Conservation (phyloP, 2,888 invertebrate species). For the Steinernema carpocapsae region DNA sequence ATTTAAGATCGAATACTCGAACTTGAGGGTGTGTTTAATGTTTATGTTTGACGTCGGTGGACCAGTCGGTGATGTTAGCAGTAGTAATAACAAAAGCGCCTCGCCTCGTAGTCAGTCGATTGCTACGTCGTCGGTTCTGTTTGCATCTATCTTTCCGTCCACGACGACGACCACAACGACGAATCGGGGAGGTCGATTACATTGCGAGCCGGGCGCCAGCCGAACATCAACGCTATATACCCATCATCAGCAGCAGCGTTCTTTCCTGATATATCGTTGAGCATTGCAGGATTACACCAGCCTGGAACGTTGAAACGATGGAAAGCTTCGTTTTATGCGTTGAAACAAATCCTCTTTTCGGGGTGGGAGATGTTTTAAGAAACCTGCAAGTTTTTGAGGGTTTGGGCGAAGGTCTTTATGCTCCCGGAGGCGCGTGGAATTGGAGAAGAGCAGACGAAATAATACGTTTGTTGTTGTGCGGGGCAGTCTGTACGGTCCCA, state of each 20-base stretch:
- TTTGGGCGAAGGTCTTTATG: no score
- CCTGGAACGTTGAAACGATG: no score
- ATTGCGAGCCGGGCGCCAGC: not conserved
- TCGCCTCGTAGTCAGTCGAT: conserved; percentile 18
- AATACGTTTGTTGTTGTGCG: no score
- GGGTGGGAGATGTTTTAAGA: no score
- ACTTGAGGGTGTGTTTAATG: conserved; percentile 13
- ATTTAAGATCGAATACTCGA: not conserved
- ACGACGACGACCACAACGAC: conserved; percentile 21
- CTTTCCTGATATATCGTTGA: no score
- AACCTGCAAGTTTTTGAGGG: no score
- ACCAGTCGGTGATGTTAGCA: conserved; percentile 14
- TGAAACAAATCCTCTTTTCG: no score
- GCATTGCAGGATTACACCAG: no score
- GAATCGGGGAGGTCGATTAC: conserved; percentile 32
- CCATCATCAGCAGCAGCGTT: not conserved
- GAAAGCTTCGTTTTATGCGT: no score
- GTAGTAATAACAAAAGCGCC: conserved; percentile 31
- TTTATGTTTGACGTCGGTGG: conserved; percentile 9
- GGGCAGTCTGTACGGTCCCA: no score
- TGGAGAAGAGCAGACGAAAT: no score
- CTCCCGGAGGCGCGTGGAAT: no score
- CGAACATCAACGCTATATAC: not conserved
- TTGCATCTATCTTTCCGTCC: conserved; percentile 28
- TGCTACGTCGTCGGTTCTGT: conserved; percentile 28